Evolutionary conservation across 2,888 invertebrate species (phyloP).

Genomic region (Siphlonurus alternatus): DNA sequence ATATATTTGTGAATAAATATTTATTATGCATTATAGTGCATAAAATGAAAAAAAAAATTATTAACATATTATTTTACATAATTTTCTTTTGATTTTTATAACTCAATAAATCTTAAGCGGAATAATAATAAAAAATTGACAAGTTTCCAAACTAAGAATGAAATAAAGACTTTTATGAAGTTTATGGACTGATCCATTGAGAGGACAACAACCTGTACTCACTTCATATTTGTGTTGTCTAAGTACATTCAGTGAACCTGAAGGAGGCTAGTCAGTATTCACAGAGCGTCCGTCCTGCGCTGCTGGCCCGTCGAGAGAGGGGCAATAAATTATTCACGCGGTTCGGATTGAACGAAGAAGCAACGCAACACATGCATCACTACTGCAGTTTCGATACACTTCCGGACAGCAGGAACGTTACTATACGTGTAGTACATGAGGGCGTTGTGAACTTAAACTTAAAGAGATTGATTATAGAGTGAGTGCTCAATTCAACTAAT

Average conservation of each 20-base stretch:
- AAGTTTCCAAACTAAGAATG: background rate
- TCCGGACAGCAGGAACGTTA: too few species aligned
- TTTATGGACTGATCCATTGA: background rate
- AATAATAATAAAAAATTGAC: background rate
- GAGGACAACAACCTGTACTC: background rate
- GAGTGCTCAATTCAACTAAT: too few species aligned
- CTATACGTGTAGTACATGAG: too few species aligned
- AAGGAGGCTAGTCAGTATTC: too few species aligned
- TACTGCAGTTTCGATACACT: too few species aligned
- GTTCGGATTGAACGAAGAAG: too few species aligned
- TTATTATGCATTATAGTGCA: too few species aligned
- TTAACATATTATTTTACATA: background rate
- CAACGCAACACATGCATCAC: background rate
- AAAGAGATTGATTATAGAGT: too few species aligned
- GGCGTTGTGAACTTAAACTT: too few species aligned
- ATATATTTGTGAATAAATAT: too few species aligned
- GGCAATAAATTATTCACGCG: background rate
- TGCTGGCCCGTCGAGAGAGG: background rate
- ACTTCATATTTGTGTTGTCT: background rate
- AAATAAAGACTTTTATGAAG: background rate
- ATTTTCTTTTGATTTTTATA: background rate
- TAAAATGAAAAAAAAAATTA: too few species aligned
- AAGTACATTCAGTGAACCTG: background rate
- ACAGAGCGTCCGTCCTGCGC: background rate
- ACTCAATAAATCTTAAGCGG: too few species aligned